A percentile compares a stretch with the other conserved stretches of the same genome.
phyloP scores from a whole-genome alignment of 2,113 vertebrate genomes.

The Rissa tridactyla region DNA sequence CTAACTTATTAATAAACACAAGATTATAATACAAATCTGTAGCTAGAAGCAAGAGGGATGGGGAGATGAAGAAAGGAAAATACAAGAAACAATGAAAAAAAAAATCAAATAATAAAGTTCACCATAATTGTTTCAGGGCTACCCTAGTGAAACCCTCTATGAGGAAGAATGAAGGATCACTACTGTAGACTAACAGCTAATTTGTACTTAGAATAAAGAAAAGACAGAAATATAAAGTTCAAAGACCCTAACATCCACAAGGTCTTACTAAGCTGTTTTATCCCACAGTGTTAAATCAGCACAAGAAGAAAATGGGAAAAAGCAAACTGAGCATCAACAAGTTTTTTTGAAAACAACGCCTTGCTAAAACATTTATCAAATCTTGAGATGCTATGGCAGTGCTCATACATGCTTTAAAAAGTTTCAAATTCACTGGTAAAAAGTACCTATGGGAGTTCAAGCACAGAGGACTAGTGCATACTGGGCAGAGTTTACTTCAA shows the following conservation, averaged over 20 bases:
- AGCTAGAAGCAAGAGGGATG: not conserved
- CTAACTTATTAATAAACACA: not conserved
- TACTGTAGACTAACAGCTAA: not conserved
- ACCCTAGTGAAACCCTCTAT: not conserved
- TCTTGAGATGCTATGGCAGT: not conserved
- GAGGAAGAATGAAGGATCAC: not conserved
- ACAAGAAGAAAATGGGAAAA: not conserved
- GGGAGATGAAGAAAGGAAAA: not conserved
- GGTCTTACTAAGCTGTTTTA: not conserved
- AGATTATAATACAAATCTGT: not conserved
- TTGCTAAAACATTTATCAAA: not conserved
- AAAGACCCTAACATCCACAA: not conserved
- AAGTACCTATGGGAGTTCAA: not conserved
- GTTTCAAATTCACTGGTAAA: not conserved
- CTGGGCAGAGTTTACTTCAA: not conserved
- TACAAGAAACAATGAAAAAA: not conserved
- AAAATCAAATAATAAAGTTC: not conserved
- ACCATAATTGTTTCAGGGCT: not conserved
- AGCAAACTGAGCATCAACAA: not conserved
- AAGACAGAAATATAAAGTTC: not conserved
- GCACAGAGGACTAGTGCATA: not conserved
- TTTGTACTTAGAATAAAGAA: not conserved
- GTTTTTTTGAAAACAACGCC: not conserved
- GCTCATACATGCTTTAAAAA: not conserved
- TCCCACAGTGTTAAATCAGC: not conserved